Evolutionary conservation across 23 tunicate species (phyloP).

Genomic region (Halocynthia aurantium): DNA sequence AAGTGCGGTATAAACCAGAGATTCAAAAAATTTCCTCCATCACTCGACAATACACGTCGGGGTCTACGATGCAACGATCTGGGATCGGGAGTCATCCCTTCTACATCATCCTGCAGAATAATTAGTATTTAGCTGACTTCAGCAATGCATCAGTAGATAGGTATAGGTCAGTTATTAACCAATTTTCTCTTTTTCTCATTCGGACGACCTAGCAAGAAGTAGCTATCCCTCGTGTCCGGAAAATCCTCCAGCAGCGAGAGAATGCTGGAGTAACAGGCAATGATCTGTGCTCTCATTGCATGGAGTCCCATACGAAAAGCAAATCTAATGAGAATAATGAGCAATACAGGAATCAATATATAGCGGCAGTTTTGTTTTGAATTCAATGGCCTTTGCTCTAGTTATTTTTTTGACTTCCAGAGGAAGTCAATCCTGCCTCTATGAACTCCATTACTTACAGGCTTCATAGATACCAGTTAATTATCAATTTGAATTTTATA

Average conservation of each 20-base stretch:
- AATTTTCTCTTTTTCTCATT: slow-evolving; percentile 64
- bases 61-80: slow-evolving; percentile 55
- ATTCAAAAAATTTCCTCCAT: slow-evolving; percentile 69
- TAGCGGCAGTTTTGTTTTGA: too few species aligned
- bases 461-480: too few species aligned
- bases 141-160: background rate
- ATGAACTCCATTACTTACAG: too few species aligned
- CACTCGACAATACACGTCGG: slow-evolving; percentile 68
- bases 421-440: too few species aligned
- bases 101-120: slow-evolving; percentile 60
- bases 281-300: slow-evolving; percentile 73
- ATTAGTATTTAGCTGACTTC: background rate
- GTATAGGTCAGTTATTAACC: slow-evolving; percentile 20
- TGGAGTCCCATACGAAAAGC: slow-evolving; percentile 69
- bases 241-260: slow-evolving; percentile 38
- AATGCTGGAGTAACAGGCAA: slow-evolving; percentile 65
- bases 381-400: too few species aligned
- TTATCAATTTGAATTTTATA: too few species aligned
- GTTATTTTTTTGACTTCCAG: too few species aligned
- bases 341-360: background rate
- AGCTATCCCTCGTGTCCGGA: slow-evolving; percentile 41
- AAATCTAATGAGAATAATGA: slow-evolving; percentile 28
- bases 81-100: slow-evolving; percentile 72
- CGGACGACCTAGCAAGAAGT: slow-evolving; percentile 51
- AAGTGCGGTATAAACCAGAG: slow-evolving; percentile 88